Conservation (phyloP, 1,140 invertebrate genomes). For the Aphis craccivora region DNA sequence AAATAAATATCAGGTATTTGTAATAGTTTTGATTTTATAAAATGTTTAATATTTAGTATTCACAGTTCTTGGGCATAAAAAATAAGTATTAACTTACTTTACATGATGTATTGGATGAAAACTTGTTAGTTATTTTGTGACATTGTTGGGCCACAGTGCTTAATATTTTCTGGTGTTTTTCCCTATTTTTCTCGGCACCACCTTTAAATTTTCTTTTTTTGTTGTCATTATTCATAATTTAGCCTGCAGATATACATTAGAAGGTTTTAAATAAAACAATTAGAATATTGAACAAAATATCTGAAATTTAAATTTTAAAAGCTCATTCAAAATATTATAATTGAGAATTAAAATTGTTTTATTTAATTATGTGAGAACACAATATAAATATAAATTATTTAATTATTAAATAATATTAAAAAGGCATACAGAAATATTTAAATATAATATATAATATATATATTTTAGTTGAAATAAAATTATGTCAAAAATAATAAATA, state of each 20-base stretch:
- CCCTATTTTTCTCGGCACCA: neutral
- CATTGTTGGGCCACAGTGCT: neutral
- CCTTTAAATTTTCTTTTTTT: neutral
- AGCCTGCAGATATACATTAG: neutral
- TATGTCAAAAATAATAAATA: no score
- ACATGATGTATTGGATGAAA: neutral
- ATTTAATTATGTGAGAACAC: no score
- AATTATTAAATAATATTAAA: no score
- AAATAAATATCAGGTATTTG: neutral
- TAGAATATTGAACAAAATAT: no score
- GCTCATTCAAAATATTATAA: no score
- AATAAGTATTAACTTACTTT: neutral
- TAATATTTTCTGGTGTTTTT: neutral
- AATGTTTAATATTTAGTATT: neutral
- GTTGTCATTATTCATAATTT: neutral
- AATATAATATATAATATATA: no score
- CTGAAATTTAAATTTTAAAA: no score
- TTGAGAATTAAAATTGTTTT: no score
- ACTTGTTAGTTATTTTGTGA: neutral
- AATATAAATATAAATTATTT: no score
- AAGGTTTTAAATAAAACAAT: no score
- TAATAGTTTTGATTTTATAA: neutral
- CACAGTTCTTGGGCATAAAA: neutral
- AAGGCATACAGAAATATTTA: no score
- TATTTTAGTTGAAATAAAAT: no score